Evolutionary conservation across 2,797 vertebrate genomes (phyloP), one percentile per base, ranked within the genome.

Genomic region (Pseudopleuronectes americanus): DNA sequence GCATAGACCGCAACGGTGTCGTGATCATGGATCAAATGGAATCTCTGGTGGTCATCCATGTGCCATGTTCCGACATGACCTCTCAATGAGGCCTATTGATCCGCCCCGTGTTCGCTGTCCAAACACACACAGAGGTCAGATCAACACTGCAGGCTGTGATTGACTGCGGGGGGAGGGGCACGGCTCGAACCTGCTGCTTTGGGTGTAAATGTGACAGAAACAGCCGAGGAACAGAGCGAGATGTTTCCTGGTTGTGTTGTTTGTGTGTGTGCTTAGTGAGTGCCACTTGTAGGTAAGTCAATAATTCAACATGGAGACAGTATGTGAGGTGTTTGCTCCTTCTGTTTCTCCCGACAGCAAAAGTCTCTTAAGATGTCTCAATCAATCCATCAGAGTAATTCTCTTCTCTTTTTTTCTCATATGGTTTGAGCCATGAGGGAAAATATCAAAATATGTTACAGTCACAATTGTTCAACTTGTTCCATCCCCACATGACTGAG

Each of bases 31-130:
- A 84, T 86, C 79, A 76, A 72, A 85, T 36, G 55, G 55, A 79
- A 78, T 87, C 85, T 83, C 84, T 22, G 66, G 74, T 82, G 86
- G 84, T 83, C 68, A 71, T 74, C 84, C 74, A 69, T 63, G 79
- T 88, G 87, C 61, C 88, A 84, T 92, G 92, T 92, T 90, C 85
- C 74, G 81, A 92, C 88, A 87, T 85, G 91, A 91, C 88, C 89
- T 86, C 85, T 89, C 82, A 88, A 89, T 92, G 84, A 89, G 87
- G 90, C 87, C 88, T 91, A 93, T 92, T 90, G 91, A 92, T 93
- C 82, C 6, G 4, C 52, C 74, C 41, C 74, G 73, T 80, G 89
- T 90, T 90, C 81, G 80, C 80, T 83, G 81, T 85, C 87, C 87
- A 88, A 90, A 87, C 76, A 78, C 64, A 87, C 79, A 60, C 59